Conservation (phyloP, 2,797 vertebrate genomes). For the Liasis olivaceus region DNA sequence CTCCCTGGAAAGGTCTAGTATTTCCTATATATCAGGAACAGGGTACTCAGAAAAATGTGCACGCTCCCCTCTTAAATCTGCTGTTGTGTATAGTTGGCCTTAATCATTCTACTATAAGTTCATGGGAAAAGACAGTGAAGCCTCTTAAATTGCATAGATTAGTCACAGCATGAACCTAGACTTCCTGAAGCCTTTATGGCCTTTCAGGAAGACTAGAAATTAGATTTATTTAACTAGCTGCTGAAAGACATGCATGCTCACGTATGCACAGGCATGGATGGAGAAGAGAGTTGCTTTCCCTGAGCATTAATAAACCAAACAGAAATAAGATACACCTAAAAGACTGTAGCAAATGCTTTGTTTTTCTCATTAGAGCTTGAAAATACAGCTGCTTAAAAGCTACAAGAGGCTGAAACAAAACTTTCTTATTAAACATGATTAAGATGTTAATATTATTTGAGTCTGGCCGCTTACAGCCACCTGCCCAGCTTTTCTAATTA, state of each 20-base stretch:
- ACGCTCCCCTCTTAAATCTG: constrained; percentile 18
- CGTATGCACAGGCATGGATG: background rate
- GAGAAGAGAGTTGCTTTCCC: background rate
- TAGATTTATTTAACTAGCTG: constrained; percentile 36
- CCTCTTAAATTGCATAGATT: constrained; percentile 43
- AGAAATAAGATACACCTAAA: constrained; percentile 32
- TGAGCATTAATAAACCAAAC: background rate
- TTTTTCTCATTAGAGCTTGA: constrained; percentile 22
- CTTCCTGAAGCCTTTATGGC: background rate
- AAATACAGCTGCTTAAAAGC: constrained; percentile 47
- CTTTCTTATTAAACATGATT: constrained; percentile 60
- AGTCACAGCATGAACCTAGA: constrained; percentile 33
- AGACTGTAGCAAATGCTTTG: background rate
- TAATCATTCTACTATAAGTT: background rate
- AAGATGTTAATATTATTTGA: constrained; percentile 66
- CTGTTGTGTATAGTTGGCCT: background rate
- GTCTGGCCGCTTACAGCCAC: constrained; percentile 56
- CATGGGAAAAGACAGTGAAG: constrained; percentile 27
- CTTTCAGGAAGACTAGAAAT: constrained; percentile 45
- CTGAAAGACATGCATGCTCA: constrained; percentile 24
- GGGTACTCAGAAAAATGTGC: background rate
- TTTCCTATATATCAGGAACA: background rate
- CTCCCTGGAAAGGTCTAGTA: background rate
- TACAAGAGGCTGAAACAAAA: constrained; percentile 45
- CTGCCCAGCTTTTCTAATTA: constrained; percentile 53